Percentiles rank a stretch among this genome's conserved stretches.
These are phyloP conservation scores for Rhinella marina DNA, from an alignment of 2,797 vertebrate species.

Conservation along the genomic window DNA sequence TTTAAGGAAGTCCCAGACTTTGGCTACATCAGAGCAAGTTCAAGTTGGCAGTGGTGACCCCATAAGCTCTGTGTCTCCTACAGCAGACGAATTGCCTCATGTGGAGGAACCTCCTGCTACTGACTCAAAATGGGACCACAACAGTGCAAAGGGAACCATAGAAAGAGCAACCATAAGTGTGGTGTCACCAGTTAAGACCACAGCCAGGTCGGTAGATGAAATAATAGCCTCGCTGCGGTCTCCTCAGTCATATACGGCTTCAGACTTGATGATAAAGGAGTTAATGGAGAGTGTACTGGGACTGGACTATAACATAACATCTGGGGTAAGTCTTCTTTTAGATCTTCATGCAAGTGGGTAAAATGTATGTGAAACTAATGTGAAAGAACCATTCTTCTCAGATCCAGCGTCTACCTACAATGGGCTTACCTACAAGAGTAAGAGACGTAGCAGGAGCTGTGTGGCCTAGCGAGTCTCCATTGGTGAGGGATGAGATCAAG, in stretches of 20 bases:
- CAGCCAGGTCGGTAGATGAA: slow-evolving; percentile 73
- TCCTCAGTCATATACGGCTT: slow-evolving; percentile 65
- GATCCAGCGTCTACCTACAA: too few species aligned
- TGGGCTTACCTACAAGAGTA: too few species aligned
- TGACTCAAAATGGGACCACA: slow-evolving; percentile 52
- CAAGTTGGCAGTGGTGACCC: slow-evolving; percentile 49
- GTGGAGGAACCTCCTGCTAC: slow-evolving; percentile 52
- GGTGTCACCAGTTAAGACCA: slow-evolving; percentile 55
- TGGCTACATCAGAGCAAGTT: slow-evolving; percentile 30
- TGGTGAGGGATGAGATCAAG: too few species aligned
- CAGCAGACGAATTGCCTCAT: neutral
- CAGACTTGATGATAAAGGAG: slow-evolving; percentile 73
- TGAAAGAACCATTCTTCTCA: too few species aligned
- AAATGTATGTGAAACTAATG: too few species aligned
- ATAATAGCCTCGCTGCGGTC: slow-evolving; percentile 74
- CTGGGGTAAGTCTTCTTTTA: slow-evolving; percentile 60
- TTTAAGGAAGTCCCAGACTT: neutral
- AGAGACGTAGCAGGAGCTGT: too few species aligned
- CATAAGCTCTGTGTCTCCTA: slow-evolving; percentile 33
- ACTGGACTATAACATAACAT: slow-evolving; percentile 68
- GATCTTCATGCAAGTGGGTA: neutral
- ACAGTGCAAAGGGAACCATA: slow-evolving; percentile 55
- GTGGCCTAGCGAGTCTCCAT: too few species aligned
- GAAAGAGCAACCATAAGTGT: slow-evolving; percentile 58
- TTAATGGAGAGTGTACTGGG: slow-evolving; percentile 75